A percentile compares a stretch with the other conserved stretches of the same genome.
Evolutionary conservation across 2,113 vertebrate genomes (phyloP).

Genomic region (Bos indicus): DNA sequence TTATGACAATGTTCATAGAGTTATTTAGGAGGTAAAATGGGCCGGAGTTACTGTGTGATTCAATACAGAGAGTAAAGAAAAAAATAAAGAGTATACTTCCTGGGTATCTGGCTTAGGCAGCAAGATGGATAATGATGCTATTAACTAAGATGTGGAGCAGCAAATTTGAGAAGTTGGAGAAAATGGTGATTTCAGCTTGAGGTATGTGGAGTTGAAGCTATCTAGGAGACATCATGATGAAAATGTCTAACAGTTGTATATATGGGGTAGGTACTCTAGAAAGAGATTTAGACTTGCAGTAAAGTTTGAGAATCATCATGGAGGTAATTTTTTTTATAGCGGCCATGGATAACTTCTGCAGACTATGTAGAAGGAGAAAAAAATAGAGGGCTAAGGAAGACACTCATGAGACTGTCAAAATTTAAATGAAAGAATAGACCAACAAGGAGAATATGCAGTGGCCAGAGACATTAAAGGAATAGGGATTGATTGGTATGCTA

Average conservation of each 20-base stretch:
- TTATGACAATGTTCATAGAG: neutral
- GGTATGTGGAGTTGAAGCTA: neutral
- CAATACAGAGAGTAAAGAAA: neutral
- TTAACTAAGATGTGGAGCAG: neutral
- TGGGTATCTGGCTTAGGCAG: neutral
- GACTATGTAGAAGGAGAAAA: neutral
- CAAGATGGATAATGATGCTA: neutral
- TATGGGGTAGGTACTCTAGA: neutral
- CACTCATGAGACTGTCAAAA: neutral
- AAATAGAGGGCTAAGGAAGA: neutral
- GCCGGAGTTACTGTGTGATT: neutral
- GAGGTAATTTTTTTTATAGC: neutral
- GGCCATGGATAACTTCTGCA: neutral
- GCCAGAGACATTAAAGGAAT: neutral
- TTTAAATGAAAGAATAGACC: neutral
- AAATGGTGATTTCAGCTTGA: neutral
- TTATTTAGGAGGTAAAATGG: neutral
- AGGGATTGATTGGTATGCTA: neutral
- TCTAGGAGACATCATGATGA: neutral
- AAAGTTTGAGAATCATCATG: neutral
- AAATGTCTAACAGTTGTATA: neutral
- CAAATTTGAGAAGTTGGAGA: neutral
- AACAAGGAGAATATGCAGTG: neutral
- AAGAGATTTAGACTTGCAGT: neutral
- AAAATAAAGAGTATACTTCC: neutral